phyloP scores from a whole-genome alignment of 2,113 vertebrate species.

The Mus spicilegus region DNA sequence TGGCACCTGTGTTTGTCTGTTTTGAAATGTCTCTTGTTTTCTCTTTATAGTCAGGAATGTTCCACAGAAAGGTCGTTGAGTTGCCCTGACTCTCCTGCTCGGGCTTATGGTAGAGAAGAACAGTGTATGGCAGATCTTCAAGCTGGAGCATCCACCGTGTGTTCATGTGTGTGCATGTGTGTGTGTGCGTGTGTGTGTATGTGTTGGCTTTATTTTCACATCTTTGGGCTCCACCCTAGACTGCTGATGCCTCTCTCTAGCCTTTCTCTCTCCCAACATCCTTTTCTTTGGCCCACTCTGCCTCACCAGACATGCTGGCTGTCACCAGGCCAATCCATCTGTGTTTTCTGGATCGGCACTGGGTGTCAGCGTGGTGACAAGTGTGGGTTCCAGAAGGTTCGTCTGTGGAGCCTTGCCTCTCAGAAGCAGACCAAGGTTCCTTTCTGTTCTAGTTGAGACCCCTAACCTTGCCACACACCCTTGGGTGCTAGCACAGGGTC shows the following conservation, averaged over 20 bases:
- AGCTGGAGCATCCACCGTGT: rapidly evolving
- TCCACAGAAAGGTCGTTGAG: rapidly evolving
- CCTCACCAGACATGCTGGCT: conserved; percentile 49
- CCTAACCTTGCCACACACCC: rapidly evolving
- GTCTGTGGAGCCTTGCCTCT: background rate
- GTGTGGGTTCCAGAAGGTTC: background rate
- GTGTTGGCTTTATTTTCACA: rapidly evolving
- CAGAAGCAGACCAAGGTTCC: background rate
- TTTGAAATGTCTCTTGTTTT: background rate
- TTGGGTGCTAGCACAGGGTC: background rate
- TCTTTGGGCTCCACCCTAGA: rapidly evolving
- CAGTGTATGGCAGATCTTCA: rapidly evolving
- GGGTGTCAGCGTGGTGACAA: background rate
- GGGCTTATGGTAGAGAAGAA: rapidly evolving
- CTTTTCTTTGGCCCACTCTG: conserved; percentile 2
- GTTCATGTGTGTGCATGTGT: background rate
- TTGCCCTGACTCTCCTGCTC: rapidly evolving
- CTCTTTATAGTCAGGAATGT: rapidly evolving
- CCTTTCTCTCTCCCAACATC: background rate
- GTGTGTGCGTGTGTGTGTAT: no score
- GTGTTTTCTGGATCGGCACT: conserved; percentile 60
- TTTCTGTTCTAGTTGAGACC: background rate
- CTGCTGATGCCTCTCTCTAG: background rate
- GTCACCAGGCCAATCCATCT: conserved; percentile 71
- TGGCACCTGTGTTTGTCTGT: background rate